Conservation (phyloP, 2,797 vertebrate genomes). For the Spatula versicolor region DNA sequence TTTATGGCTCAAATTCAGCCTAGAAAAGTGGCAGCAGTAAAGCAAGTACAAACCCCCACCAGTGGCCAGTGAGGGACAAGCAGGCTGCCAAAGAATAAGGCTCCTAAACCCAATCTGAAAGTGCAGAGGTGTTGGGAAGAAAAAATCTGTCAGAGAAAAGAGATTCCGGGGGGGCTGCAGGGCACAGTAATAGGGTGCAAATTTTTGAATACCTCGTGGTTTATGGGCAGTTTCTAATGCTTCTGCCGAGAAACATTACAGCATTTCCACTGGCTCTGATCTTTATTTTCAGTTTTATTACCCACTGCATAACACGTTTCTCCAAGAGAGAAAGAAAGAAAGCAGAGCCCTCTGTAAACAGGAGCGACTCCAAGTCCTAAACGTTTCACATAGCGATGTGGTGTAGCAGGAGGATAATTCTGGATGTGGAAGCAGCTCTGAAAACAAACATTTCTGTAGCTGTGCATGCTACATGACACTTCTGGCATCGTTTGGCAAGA, state of each 20-base stretch:
- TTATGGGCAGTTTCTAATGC: conserved; percentile 74
- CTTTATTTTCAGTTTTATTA: conserved; percentile 79
- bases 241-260: conserved; percentile 75
- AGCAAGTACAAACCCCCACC: neutral
- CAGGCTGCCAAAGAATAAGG: neutral
- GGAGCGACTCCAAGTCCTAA: conserved; percentile 66
- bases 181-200: conserved; percentile 71
- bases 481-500: neutral
- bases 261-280: conserved; percentile 77
- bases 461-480: neutral
- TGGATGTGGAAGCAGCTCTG: neutral
- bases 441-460: neutral
- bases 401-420: conserved; percentile 28
- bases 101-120: neutral
- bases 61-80: neutral
- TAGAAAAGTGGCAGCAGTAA: neutral
- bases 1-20: neutral
- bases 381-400: neutral
- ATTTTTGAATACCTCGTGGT: conserved; percentile 69
- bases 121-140: conserved; percentile 12
- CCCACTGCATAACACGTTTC: conserved; percentile 74
- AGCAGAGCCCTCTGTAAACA: conserved; percentile 78
- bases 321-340: conserved; percentile 78
- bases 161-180: conserved; percentile 43
- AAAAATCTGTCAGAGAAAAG: neutral